phyloP scores from a whole-genome alignment of 2,113 vertebrate species.

The Madoqua kirkii region DNA sequence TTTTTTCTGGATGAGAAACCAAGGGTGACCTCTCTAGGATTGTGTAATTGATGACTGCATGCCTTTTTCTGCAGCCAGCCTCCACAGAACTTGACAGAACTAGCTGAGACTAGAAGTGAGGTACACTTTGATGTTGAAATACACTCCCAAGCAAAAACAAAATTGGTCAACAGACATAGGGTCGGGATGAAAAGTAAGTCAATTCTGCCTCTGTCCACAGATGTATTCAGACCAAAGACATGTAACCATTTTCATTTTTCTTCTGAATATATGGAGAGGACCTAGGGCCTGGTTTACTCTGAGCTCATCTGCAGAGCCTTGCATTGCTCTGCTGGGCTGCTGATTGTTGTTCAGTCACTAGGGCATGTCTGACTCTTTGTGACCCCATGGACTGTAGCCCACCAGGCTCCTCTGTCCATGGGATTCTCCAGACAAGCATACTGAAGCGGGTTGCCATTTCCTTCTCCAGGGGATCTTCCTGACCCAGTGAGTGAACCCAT shows the following conservation, averaged over 20 bases:
- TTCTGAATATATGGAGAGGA: not conserved
- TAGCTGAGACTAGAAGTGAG: not conserved
- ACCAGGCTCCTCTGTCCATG: not conserved
- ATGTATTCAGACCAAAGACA: not conserved
- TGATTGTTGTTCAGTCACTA: not conserved
- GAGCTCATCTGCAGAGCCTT: not conserved
- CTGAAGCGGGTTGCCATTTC: not conserved
- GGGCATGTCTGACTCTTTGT: not conserved
- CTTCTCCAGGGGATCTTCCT: not conserved
- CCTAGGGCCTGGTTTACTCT: not conserved
- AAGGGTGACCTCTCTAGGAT: not conserved
- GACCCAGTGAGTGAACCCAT: not conserved
- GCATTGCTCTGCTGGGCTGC: not conserved
- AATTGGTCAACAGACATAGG: not conserved
- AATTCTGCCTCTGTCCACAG: not conserved
- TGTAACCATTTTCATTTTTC: not conserved
- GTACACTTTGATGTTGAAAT: not conserved
- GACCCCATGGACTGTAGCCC: not conserved
- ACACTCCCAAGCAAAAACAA: not conserved
- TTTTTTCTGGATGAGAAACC: too few relatives aligned
- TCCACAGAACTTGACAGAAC: not conserved
- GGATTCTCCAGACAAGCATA: not conserved
- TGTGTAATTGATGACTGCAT: accelerated
- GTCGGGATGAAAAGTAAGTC: not conserved
- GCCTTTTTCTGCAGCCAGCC: not conserved